phyloP scores from a whole-genome alignment of 1,140 invertebrate species.

The Zophobas atratus region DNA sequence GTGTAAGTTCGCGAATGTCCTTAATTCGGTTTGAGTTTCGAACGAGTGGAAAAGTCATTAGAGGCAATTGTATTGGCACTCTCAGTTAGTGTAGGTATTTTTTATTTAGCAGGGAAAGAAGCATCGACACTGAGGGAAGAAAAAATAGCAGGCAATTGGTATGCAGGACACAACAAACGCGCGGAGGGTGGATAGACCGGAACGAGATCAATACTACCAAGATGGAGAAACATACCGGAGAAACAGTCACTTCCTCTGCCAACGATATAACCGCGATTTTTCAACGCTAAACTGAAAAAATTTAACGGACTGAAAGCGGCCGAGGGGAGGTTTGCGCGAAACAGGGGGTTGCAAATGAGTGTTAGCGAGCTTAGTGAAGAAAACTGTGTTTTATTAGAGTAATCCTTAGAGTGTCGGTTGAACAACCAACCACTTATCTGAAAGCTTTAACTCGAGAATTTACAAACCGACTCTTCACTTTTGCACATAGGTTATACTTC shows the following conservation, averaged over 20 bases:
- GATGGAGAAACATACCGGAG: slow-evolving; percentile 62
- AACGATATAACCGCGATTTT: slow-evolving; percentile 32
- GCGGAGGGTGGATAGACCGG: slow-evolving; percentile 60
- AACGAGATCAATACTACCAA: slow-evolving; percentile 62
- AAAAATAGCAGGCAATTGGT: slow-evolving; percentile 67
- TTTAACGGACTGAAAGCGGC: neutral
- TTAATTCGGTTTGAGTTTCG: slow-evolving; percentile 16
- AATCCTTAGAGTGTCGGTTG: no score
- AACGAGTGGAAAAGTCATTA: slow-evolving; percentile 52
- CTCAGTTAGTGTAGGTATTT: slow-evolving; percentile 59
- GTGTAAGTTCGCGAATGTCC: neutral
- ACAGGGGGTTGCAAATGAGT: no score
- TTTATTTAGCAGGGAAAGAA: slow-evolving; percentile 57
- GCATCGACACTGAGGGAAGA: slow-evolving; percentile 55
- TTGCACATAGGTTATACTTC: no score
- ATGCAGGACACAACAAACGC: slow-evolving; percentile 62
- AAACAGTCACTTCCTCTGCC: slow-evolving; percentile 58
- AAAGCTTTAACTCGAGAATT: no score
- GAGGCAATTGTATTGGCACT: slow-evolving; percentile 59
- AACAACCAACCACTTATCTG: no score
- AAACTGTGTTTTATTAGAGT: no score
- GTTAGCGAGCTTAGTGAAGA: no score
- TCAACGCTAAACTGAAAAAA: slow-evolving; percentile 21
- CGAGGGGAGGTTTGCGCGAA: no score
- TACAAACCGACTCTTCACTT: no score